Evolutionary conservation across 2,113 vertebrate species (phyloP), one percentile per base, ranked within the genome.

Genomic region (Nothoprocta pentlandii): DNA sequence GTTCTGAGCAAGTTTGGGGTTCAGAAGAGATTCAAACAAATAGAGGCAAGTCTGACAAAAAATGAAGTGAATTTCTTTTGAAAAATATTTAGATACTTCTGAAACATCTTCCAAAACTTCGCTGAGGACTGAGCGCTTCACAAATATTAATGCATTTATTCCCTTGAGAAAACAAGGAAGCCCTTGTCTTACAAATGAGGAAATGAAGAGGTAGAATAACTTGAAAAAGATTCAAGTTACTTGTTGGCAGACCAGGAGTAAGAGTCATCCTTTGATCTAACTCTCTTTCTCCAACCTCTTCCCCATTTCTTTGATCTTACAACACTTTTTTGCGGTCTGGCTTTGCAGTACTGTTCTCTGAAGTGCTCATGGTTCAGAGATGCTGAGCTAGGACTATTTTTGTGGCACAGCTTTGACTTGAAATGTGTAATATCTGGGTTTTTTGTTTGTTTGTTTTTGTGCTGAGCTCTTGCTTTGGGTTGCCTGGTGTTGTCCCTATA

Each of bases 211-310:
- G 34, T 74, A 47, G 91, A 87, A 77, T 68, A 74, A 85, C 59
- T 61, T 91, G 56, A 85, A 56, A 0, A 26, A 67, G 21, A 28
- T 90, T 93, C 26, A 84, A 76, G 26, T 75, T 84, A 68, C 34
- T 90, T 89, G 51, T 54, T 92, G 69, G 73, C 86, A 94, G 64
- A 87, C 25, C 51, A 68, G 39, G 30, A 94, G 34, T 80, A 91
- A 93, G 75, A 85, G 49, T 76, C 30, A 59, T 76, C 74, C 78
- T 96, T 97, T 94, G 89, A 95, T 91, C 70, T 91, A 76, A 85
- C 44, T 41, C 22, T 69, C 76, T 89, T 91, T 85, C 54, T 89
- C 56, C 67, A 91, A 15, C 39, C 26, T 85, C 78, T 85, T 87
- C 41, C 75, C 49, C 36, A 12, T 42, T 62, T 59, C 87, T 96